Evolutionary conservation across 1,140 invertebrate genomes (phyloP).

Genomic region (Centruroides sculpturatus): DNA sequence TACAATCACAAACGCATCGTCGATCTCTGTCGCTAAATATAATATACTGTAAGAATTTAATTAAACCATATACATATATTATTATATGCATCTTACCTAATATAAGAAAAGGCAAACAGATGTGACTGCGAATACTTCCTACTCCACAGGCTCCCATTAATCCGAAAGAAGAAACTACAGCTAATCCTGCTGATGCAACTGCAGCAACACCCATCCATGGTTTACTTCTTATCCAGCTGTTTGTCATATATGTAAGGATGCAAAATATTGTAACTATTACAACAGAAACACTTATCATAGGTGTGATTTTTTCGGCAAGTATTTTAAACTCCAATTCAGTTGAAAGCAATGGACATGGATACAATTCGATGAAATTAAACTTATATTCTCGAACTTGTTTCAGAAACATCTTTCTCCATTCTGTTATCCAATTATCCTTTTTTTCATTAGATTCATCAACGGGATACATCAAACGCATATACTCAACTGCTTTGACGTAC

Average conservation of each 20-base stretch:
- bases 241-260: conserved; percentile 51
- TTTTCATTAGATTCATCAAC: no score
- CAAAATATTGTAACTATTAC: conserved; percentile 49
- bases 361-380: no score
- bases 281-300: conserved; percentile 73
- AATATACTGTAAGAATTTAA: no score
- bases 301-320: conserved; percentile 64
- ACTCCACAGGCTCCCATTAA: conserved; percentile 74
- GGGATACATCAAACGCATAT: no score
- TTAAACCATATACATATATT: no score
- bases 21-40: conserved; percentile 74
- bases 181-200: conserved; percentile 74
- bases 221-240: conserved; percentile 71
- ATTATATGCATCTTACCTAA: conserved; percentile 50
- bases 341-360: no score
- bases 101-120: conserved; percentile 85
- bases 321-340: no score
- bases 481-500: no score
- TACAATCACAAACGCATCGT: conserved; percentile 92
- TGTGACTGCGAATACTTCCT: conserved; percentile 86
- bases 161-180: conserved; percentile 75
- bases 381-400: no score
- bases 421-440: no score
- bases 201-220: conserved; percentile 80
- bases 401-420: no score